A percentile compares a stretch with the other conserved stretches of the same genome.
Evolutionary conservation across 2,888 invertebrate genomes (phyloP).

Genomic region (Coleophora flavipennella): DNA sequence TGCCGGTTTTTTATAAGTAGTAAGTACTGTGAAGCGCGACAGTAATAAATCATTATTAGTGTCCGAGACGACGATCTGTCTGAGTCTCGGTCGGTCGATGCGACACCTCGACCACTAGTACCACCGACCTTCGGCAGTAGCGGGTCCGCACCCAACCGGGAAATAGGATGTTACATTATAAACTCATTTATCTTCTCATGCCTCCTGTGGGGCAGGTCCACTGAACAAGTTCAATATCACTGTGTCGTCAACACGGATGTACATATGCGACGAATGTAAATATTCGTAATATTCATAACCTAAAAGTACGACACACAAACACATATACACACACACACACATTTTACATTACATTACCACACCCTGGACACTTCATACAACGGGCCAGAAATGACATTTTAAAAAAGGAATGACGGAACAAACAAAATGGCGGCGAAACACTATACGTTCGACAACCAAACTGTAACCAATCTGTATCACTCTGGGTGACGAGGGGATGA

Average conservation of each 20-base stretch:
- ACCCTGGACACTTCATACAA: too few species aligned
- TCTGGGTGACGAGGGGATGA: too few species aligned
- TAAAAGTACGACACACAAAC: too few species aligned
- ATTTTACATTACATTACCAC: too few species aligned
- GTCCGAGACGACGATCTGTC: slow-evolving; percentile 44
- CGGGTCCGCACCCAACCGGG: slow-evolving; percentile 29
- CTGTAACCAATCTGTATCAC: too few species aligned
- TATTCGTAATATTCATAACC: background rate
- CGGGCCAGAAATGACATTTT: too few species aligned
- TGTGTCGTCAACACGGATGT: slow-evolving; percentile 3
- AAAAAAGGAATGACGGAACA: too few species aligned
- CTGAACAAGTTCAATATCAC: slow-evolving; percentile 33
- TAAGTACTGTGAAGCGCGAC: slow-evolving; percentile 26
- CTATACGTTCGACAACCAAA: too few species aligned
- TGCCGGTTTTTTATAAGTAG: too few species aligned
- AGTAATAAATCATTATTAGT: slow-evolving; percentile 65
- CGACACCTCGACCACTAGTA: slow-evolving; percentile 50
- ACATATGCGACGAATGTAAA: background rate
- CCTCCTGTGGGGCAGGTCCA: slow-evolving; percentile 21
- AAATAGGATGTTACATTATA: slow-evolving; percentile 46
- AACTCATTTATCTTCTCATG: slow-evolving; percentile 38
- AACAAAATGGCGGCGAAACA: too few species aligned
- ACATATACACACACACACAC: too few species aligned
- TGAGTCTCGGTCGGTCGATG: slow-evolving; percentile 11
- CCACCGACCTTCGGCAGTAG: slow-evolving; percentile 54